Base-by-base conservation (phyloP, 2,888 invertebrate genomes). In the Antitype chi region DNA sequence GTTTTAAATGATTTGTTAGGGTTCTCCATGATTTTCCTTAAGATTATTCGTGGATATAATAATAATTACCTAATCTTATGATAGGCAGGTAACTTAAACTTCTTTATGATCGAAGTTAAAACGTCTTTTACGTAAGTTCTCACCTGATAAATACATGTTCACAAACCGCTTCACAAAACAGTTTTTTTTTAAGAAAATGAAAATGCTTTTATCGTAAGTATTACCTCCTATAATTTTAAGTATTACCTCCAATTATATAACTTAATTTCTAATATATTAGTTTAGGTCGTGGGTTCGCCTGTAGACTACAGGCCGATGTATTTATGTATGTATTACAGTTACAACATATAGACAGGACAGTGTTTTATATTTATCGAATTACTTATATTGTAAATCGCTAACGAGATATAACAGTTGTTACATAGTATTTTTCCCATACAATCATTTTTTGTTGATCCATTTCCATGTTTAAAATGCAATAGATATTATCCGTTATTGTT, bases 391-490 rank as follows among this genome's bases (percentile, higher is more conserved):
- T 94, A 93, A 94, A 94, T 93, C 94, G 93, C 93, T 92, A 93
- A 94, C 94, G 94, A 94, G 93, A 92, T 84, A 94, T 95, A 94
- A 93, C 93, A 94, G 89, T 94, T 96, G 96, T 96, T 96, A 95
- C 94, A 95, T 95, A 96, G 94, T 94, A 95, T 92, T 94, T 95
- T 87, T 93, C 95, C 96, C 95, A 96, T 95, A 96, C 93, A 94
- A 83, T 89, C 86, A 90, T 89, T 95, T 96, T 96, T 96, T 96
- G 95, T 96, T 95, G 92, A 91, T 88, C 93, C 96, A 95, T 95
- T 91, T 90, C 96, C 97, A 96, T 96, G 89, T 94, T 92, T 93
- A 97, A 96, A 97, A 95, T 95, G 96, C 97, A 97, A 97, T 97
- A 97, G 97, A 93, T 91, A 90, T 90, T 84, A 75, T 88, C 84